A percentile compares a stretch with the other conserved stretches of the same genome.
phyloP scores from a whole-genome alignment of 2,888 invertebrate species.

The Lissonota sp. region DNA sequence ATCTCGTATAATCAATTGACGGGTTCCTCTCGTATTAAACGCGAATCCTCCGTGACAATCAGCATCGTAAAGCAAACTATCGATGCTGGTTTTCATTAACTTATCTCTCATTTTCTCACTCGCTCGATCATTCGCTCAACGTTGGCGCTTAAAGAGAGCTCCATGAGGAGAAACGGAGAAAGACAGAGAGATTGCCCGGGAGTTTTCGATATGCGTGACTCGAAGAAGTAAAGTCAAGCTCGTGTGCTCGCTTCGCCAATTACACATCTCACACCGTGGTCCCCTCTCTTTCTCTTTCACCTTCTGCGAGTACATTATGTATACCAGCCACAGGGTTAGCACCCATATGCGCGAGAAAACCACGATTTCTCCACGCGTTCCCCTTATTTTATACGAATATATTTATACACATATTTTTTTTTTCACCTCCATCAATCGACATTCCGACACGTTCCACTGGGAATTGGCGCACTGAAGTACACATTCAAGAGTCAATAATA shows the following conservation, averaged over 20 bases:
- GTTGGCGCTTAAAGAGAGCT: constrained; percentile 21
- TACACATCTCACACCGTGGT: constrained; percentile 52
- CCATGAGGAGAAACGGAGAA: constrained; percentile 5
- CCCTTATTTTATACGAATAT: constrained; percentile 5
- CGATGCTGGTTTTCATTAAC: constrained; percentile 81
- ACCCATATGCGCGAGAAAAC: constrained; percentile 63
- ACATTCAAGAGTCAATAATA: constrained; percentile 16
- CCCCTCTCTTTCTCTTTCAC: not conserved
- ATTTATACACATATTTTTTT: too few species aligned
- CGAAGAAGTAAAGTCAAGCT: constrained; percentile 73
- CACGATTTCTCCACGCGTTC: constrained; percentile 61
- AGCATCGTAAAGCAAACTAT: constrained; percentile 78
- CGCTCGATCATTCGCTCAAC: constrained; percentile 36
- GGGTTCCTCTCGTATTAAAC: constrained; percentile 64
- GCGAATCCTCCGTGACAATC: constrained; percentile 77
- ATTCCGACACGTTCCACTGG: constrained; percentile 56
- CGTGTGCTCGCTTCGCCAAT: constrained; percentile 64
- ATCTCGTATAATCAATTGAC: constrained; percentile 76
- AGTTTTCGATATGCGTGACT: constrained; percentile 77
- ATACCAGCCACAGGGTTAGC: constrained; percentile 45
- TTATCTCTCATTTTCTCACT: constrained; percentile 72
- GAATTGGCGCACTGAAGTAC: constrained; percentile 44
- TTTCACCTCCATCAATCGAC: constrained; percentile 51
- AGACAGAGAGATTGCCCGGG: constrained; percentile 22
- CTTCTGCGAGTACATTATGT: constrained; percentile 50